phyloP scores from a whole-genome alignment of 1,140 invertebrate genomes.

The Plutomurus gul region DNA sequence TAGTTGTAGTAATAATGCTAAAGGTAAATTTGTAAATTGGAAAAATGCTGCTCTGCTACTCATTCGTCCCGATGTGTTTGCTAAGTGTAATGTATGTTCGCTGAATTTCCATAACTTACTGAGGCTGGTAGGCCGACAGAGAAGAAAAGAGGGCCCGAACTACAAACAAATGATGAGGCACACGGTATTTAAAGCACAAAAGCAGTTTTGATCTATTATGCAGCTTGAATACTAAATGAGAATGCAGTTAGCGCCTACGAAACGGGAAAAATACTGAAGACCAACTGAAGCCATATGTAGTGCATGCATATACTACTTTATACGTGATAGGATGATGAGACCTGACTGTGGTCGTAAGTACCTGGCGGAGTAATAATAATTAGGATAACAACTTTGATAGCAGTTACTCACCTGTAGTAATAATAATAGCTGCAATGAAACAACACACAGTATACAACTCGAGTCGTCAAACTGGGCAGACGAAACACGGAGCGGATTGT shows the following conservation, averaged over 20 bases:
- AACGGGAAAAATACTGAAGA: not conserved
- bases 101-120: not conserved
- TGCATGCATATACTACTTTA: too few relatives aligned
- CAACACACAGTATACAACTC: not conserved
- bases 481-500: not conserved
- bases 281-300: too few relatives aligned
- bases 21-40: not conserved
- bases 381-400: not conserved
- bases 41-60: not conserved
- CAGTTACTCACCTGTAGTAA: not conserved
- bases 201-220: not conserved
- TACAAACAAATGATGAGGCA: not conserved
- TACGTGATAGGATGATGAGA: too few relatives aligned
- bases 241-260: not conserved
- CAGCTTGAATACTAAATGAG: constrained; percentile 1
- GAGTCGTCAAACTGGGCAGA: not conserved
- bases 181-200: not conserved
- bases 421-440: not conserved
- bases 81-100: constrained; percentile 9
- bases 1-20: not conserved
- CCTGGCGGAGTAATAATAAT: constrained; percentile 12
- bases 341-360: not conserved
- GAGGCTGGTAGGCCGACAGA: not conserved
- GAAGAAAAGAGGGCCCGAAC: not conserved
- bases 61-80: too few relatives aligned